Evolutionary conservation across 2,888 invertebrate species (phyloP), one percentile per base, ranked within the genome.

Genomic region (Pyralis farinalis): DNA sequence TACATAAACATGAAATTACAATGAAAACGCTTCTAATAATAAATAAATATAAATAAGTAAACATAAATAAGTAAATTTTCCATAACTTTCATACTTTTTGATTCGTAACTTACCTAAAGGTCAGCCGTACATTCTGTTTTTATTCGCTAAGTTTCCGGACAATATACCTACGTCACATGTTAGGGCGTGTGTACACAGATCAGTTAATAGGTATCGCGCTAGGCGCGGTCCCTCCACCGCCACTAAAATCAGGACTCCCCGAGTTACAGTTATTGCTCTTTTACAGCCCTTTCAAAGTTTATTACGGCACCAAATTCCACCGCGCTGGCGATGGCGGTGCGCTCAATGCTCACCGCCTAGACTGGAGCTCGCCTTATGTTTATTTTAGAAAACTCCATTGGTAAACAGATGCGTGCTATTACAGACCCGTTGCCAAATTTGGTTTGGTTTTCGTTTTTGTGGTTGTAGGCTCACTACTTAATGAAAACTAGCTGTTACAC

Each of bases 251-350:
- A 79, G 74, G 71, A 70, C 82, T 74, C 75, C 69, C 76, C 75
- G 66, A 86, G 78, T 83, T 81, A 87, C 86, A 82, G 87, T 86
- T 87, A 88, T 78, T 66, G 86, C 81, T 75, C 86, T 87, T 88
- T 87, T 87, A 88, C 84, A 80, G 84, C 81, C 85, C 88, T 87
- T 88, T 87, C 85, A 78, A 83, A 85, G 63, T 88, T 88, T 88
- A 88, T 86, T 82, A 75, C 86, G 80, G 84, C 71, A 63, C 87
- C 83, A 72, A 83, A 86, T 85, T 78, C 82, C 80, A 70, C 70
- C 68, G 71, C 63, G n/a, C n/a, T n/a, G n/a, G n/a, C n/a, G n/a
- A n/a, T 53, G 58, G 46, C 58, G 60, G 63, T 61, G 60, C 55
- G 58, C 58, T 22, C 16, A 16, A 16, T 16, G 52, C 48, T 32